These are phyloP conservation scores for Cephus cinctus DNA, from an alignment of 1,140 invertebrate genomes.

Conservation along the genomic window DNA sequence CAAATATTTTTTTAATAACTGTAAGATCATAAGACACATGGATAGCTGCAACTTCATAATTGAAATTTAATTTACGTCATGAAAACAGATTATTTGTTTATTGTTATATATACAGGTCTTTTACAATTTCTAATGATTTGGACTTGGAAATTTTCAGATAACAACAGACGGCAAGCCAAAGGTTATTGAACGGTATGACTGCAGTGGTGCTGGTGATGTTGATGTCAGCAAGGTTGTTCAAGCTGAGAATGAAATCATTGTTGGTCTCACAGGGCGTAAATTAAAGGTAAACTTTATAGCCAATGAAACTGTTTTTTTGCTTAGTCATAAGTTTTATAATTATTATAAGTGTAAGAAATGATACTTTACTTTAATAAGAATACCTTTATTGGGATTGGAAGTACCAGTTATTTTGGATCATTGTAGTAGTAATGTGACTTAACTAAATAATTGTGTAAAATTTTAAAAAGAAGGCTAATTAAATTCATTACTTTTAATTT, in stretches of 20 bases:
- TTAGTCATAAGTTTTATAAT: conserved; percentile 9
- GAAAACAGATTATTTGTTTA: no score
- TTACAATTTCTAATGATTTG: no score
- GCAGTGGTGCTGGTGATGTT: conserved; percentile 92
- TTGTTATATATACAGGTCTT: no score
- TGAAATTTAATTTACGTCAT: no score
- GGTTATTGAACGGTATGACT: conserved; percentile 93
- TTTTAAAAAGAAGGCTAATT: no score
- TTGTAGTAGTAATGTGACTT: no score
- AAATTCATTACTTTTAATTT: no score
- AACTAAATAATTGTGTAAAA: no score
- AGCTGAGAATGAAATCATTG: conserved; percentile 73
- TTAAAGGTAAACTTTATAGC: conserved; percentile 68
- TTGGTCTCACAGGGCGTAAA: conserved; percentile 83
- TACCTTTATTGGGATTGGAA: background rate
- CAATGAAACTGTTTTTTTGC: conserved; percentile 9
- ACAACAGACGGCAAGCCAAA: conserved; percentile 88
- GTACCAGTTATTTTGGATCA: background rate
- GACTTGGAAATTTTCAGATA: conserved; percentile 64
- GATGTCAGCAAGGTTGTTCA: conserved; percentile 83
- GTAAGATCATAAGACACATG: no score
- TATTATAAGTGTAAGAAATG: background rate
- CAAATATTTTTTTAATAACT: no score
- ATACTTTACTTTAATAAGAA: no score
- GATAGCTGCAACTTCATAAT: no score